phyloP scores from a whole-genome alignment of 2,797 vertebrate genomes.

The Serranus cabrilla region DNA sequence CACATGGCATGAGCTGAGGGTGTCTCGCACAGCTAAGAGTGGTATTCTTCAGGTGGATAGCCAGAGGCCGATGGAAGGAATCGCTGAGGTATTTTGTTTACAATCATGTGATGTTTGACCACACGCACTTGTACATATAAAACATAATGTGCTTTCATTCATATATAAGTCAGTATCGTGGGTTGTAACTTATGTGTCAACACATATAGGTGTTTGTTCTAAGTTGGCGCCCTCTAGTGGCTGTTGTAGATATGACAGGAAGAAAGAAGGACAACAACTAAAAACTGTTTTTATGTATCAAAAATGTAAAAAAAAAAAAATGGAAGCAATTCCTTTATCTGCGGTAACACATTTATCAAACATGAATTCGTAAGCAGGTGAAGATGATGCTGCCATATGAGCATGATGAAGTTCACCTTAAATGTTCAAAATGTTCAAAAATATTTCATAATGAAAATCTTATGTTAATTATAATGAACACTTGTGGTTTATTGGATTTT shows the following conservation, averaged over 20 bases:
- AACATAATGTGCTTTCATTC: too few species aligned
- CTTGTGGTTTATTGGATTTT: not conserved
- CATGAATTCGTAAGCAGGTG: not conserved
- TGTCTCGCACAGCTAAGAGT: conserved; percentile 95
- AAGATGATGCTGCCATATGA: not conserved
- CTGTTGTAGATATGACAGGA: too few species aligned
- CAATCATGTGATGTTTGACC: conserved; percentile 1
- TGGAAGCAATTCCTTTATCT: not conserved
- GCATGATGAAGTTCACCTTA: not conserved
- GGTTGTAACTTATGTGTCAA: too few species aligned
- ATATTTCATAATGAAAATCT: not conserved
- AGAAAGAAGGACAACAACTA: too few species aligned
- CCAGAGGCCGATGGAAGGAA: conserved; percentile 91
- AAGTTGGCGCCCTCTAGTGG: too few species aligned
- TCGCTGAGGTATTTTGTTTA: conserved; percentile 89
- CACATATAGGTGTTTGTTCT: too few species aligned
- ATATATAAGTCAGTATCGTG: too few species aligned
- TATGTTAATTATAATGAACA: not conserved
- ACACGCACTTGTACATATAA: conserved; percentile 4
- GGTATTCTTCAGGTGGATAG: conserved; percentile 95
- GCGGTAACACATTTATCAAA: not conserved
- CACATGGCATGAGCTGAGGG: conserved; percentile 92
- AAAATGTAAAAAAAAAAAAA: too few species aligned
- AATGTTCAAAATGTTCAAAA: too few species aligned
- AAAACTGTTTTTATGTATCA: too few species aligned